Conservation (phyloP, 2,797 vertebrate species). For the Oreochromis mossambicus region DNA sequence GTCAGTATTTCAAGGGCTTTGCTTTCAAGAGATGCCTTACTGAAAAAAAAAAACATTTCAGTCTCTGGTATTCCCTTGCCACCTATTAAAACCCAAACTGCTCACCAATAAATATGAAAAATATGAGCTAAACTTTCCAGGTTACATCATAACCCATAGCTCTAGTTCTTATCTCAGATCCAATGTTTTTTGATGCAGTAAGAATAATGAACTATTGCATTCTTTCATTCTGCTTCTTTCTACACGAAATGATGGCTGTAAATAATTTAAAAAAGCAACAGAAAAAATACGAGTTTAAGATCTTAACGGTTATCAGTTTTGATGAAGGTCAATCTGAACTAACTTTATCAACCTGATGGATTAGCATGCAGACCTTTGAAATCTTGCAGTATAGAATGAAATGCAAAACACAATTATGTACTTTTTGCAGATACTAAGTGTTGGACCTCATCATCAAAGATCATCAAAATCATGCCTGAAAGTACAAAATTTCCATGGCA, state of each 20-base stretch:
- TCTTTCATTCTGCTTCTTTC: not conserved
- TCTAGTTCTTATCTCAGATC: not conserved
- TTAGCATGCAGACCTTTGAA: not conserved
- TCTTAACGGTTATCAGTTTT: not conserved
- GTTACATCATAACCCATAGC: not conserved
- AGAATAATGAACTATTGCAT: not conserved
- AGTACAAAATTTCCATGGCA: too few relatives aligned
- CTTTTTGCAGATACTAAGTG: not conserved
- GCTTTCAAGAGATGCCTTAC: constrained; percentile 6
- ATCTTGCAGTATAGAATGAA: not conserved
- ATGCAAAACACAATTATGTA: not conserved
- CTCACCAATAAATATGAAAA: not conserved
- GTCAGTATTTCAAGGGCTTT: not conserved
- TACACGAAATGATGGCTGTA: not conserved
- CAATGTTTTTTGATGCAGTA: not conserved
- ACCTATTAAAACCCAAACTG: not conserved
- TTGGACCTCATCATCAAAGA: not conserved
- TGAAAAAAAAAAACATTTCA: not conserved
- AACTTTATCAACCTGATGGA: not conserved
- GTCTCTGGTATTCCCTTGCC: not conserved
- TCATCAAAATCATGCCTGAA: not conserved
- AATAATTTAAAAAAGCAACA: not conserved
- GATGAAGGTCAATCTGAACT: not conserved
- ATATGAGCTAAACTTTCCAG: not conserved
- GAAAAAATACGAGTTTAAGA: not conserved